phyloP scores from a whole-genome alignment of 1,140 invertebrate species.

The Akabosia matsudoensis region DNA sequence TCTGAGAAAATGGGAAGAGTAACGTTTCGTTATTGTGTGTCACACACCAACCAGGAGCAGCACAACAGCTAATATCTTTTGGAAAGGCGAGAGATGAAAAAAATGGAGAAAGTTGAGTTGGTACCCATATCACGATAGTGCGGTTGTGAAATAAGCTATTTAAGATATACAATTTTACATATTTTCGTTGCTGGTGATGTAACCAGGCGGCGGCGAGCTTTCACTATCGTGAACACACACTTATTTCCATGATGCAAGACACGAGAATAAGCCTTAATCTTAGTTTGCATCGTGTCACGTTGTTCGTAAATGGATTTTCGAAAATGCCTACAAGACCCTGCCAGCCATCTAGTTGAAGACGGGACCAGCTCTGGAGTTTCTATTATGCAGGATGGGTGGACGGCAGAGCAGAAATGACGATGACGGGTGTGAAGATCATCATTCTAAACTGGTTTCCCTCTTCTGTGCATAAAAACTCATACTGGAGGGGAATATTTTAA shows the following conservation, averaged over 20 bases:
- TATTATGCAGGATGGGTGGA: constrained; percentile 12
- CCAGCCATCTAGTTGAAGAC: neutral
- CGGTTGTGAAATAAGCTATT: constrained; percentile 5
- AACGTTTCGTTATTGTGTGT: constrained; percentile 14
- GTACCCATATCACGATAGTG: neutral
- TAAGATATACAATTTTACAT: constrained; percentile 11
- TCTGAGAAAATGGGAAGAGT: neutral
- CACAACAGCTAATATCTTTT: too few species aligned
- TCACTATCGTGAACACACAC: neutral
- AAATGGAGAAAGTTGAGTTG: too few species aligned
- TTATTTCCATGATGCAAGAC: constrained; percentile 2
- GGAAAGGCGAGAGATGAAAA: too few species aligned
- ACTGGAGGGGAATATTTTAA: too few species aligned
- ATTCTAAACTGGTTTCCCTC: too few species aligned
- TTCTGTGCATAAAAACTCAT: too few species aligned
- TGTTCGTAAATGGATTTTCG: constrained; percentile 18
- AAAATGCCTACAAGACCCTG: neutral
- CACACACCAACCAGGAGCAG: too few species aligned
- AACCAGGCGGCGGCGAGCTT: neutral
- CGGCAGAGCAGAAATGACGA: too few species aligned
- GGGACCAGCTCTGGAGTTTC: neutral
- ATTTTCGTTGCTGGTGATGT: neutral
- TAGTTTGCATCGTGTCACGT: constrained; percentile 19
- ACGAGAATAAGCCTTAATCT: constrained; percentile 18
- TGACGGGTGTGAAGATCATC: too few species aligned